phyloP scores from a whole-genome alignment of 1,140 invertebrate genomes.

The Apis florea region DNA sequence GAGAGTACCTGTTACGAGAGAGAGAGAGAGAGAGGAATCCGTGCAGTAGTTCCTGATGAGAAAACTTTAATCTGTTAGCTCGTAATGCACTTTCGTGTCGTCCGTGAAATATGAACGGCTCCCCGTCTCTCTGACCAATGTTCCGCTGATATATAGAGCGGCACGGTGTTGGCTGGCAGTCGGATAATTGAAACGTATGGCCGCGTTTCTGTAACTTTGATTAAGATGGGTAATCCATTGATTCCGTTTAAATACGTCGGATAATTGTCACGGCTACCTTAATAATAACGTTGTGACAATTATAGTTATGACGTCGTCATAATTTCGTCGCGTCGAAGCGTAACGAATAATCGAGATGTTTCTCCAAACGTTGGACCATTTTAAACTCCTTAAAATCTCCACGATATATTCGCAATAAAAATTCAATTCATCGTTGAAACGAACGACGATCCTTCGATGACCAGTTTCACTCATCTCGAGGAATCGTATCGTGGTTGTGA shows the following conservation, averaged over 20 bases:
- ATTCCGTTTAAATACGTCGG: constrained; percentile 20
- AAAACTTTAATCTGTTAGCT: constrained; percentile 63
- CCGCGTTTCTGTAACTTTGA: constrained; percentile 39
- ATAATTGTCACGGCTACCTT: neutral
- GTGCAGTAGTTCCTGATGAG: constrained; percentile 55
- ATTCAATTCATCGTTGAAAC: too few relatives aligned
- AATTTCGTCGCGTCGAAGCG: too few relatives aligned
- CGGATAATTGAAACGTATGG: constrained; percentile 46
- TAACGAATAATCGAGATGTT: too few relatives aligned
- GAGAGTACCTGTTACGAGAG: constrained; percentile 47
- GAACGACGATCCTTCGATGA: too few relatives aligned
- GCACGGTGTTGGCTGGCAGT: neutral
- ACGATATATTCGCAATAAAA: too few relatives aligned
- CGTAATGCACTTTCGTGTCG: constrained; percentile 56
- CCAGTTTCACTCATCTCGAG: too few relatives aligned
- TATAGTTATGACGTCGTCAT: neutral
- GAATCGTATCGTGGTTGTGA: too few relatives aligned
- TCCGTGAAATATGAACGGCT: constrained; percentile 57
- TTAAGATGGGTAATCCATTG: constrained; percentile 39
- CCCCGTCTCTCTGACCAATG: constrained; percentile 44
- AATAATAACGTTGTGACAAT: neutral
- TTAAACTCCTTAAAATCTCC: too few relatives aligned
- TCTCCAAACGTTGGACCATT: too few relatives aligned
- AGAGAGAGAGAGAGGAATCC: constrained; percentile 16
- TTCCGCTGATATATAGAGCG: constrained; percentile 24